phyloP scores from a whole-genome alignment of 2,113 vertebrate species.

The Hemicordylus capensis region DNA sequence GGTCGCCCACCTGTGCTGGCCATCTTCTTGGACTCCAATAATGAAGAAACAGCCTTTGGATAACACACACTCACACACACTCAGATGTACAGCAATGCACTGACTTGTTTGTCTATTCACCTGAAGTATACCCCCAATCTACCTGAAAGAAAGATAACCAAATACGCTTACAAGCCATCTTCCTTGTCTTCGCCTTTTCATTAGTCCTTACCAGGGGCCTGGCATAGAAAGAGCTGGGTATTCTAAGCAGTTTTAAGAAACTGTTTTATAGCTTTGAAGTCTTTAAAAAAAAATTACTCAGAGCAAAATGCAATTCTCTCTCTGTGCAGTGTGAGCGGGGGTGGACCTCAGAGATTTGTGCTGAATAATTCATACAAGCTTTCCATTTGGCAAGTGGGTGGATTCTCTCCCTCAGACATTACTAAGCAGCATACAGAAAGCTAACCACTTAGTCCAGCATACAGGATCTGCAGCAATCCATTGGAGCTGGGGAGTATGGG shows the following conservation, averaged over 20 bases:
- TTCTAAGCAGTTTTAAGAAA: slow-evolving; percentile 21
- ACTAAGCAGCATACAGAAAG: background rate
- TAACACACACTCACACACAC: background rate
- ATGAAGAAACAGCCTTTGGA: background rate
- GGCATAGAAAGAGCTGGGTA: slow-evolving; percentile 6
- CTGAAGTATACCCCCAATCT: background rate
- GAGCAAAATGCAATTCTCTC: slow-evolving; percentile 27
- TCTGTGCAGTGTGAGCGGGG: slow-evolving; percentile 37
- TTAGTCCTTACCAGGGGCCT: slow-evolving; percentile 1
- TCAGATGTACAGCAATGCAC: background rate
- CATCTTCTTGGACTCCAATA: background rate
- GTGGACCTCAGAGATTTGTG: slow-evolving; percentile 19
- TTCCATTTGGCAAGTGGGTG: background rate
- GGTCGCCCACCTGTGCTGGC: background rate
- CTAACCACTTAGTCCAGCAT: background rate
- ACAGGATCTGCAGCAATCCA: slow-evolving; percentile 1
- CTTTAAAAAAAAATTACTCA: slow-evolving; percentile 24
- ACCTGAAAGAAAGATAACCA: background rate
- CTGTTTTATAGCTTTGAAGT: slow-evolving; percentile 37
- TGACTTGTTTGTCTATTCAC: background rate
- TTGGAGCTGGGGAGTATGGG: too few relatives aligned
- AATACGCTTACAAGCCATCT: background rate
- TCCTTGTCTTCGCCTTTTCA: background rate
- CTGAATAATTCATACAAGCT: slow-evolving; percentile 46
- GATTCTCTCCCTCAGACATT: background rate